phyloP scores from a whole-genome alignment of 2,888 invertebrate species.

The Epistrophella euchroma region DNA sequence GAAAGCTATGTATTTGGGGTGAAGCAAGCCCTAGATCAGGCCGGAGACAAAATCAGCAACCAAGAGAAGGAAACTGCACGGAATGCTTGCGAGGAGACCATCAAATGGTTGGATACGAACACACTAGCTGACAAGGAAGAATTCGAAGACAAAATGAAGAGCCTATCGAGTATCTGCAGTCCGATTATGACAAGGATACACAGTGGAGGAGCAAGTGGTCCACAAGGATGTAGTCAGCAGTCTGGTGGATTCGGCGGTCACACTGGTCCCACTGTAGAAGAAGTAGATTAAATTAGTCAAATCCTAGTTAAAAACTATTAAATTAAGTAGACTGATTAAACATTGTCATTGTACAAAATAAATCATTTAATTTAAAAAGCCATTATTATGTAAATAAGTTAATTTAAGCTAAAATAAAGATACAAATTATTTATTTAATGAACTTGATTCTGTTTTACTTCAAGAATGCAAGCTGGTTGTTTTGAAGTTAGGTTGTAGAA shows the following conservation, averaged over 20 bases:
- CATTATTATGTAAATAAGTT: slow-evolving; percentile 1
- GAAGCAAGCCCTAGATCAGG: slow-evolving; percentile 88
- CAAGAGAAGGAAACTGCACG: slow-evolving; percentile 88
- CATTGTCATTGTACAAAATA: slow-evolving; percentile 1
- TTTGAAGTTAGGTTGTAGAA: too few relatives aligned
- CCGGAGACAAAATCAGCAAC: slow-evolving; percentile 86
- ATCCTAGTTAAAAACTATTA: not conserved
- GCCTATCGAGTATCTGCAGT: slow-evolving; percentile 82
- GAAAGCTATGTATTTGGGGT: slow-evolving; percentile 89
- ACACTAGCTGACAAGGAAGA: slow-evolving; percentile 88
- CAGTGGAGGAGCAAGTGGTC: slow-evolving; percentile 62
- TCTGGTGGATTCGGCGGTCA: slow-evolving; percentile 86
- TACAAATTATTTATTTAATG: not conserved
- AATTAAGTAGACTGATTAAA: slow-evolving; percentile 12
- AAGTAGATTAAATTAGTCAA: slow-evolving; percentile 78
- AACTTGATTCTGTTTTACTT: not conserved
- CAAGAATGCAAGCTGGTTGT: too few relatives aligned
- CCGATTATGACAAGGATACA: slow-evolving; percentile 85
- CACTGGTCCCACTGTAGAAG: slow-evolving; percentile 81
- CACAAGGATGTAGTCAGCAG: slow-evolving; percentile 84
- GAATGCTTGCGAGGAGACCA: slow-evolving; percentile 87
- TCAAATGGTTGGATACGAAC: slow-evolving; percentile 90
- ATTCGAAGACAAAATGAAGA: slow-evolving; percentile 85
- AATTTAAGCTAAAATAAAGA: slow-evolving; percentile 1
- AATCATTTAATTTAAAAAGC: not conserved